These are phyloP conservation scores for Patiria pectinifera DNA, from an alignment of 53 echinoderm and acorn worm species.

Conservation along the genomic window DNA sequence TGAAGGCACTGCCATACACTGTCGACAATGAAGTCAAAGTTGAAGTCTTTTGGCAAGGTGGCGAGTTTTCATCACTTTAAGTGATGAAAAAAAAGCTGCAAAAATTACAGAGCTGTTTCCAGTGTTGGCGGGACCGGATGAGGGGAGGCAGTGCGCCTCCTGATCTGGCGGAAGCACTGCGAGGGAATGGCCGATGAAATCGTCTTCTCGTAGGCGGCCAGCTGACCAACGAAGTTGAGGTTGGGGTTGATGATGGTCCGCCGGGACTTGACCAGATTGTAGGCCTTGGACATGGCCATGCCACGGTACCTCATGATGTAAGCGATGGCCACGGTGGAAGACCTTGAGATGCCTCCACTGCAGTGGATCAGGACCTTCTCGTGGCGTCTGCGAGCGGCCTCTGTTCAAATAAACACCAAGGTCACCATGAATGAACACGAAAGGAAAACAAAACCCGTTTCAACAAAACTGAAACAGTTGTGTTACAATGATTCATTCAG, in stretches of 20 bases:
- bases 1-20: not conserved
- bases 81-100: not conserved
- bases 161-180: conserved; percentile 50
- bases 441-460: not conserved
- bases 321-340: conserved; percentile 91
- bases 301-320: conserved; percentile 95
- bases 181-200: conserved; percentile 54
- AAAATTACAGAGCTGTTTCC: conserved; percentile 26
- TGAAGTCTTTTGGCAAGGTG: conserved; percentile 25
- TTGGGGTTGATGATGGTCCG: conserved; percentile 96
- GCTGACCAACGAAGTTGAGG: conserved; percentile 93
- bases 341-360: conserved; percentile 93
- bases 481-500: not conserved
- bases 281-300: conserved; percentile 81
- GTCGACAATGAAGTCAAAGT: not conserved
- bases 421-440: not conserved
- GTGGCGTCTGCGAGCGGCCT: conserved; percentile 79
- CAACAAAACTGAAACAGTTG: not conserved
- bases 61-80: not conserved
- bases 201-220: conserved; percentile 80
- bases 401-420: conserved; percentile 48
- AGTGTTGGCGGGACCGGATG: conserved; percentile 29
- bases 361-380: conserved; percentile 90
- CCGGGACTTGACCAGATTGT: conserved; percentile 84
- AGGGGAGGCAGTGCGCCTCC: conserved; percentile 61